A percentile compares a stretch with the other conserved stretches of the same genome.
Evolutionary conservation across 2,888 invertebrate species (phyloP).

Genomic region (Orthonevra nobilis): DNA sequence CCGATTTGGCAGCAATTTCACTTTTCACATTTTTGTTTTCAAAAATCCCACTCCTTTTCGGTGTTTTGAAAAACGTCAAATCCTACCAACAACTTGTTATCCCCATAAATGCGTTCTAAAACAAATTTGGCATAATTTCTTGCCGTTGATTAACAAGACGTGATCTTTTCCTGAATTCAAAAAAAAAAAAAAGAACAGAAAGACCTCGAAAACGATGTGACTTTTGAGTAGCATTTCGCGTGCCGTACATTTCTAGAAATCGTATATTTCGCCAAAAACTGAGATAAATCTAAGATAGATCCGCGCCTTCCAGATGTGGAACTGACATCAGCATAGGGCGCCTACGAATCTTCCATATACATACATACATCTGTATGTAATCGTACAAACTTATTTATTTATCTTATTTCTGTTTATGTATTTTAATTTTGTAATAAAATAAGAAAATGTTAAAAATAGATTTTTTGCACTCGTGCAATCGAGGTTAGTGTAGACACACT

Average conservation of each 20-base stretch:
- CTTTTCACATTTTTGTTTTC: conserved; percentile 10
- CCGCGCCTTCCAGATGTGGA: conserved; percentile 38
- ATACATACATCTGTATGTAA: too few relatives aligned
- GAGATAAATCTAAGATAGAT: too few relatives aligned
- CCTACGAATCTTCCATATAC: too few relatives aligned
- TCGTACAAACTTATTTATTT: too few relatives aligned
- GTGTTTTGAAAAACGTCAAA: conserved; percentile 3
- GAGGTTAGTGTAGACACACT: conserved; percentile 50
- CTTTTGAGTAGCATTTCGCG: conserved; percentile 55
- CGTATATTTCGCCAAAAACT: neutral
- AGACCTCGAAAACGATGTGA: conserved; percentile 7
- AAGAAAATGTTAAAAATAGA: conserved; percentile 47
- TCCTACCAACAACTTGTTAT: neutral
- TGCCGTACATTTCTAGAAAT: conserved; percentile 29
- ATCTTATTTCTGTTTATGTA: too few relatives aligned
- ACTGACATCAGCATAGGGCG: conserved; percentile 27
- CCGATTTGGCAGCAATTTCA: conserved; percentile 52
- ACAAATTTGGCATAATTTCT: conserved; percentile 19
- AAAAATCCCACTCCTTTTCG: too few relatives aligned
- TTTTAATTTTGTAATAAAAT: neutral
- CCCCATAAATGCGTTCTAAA: neutral
- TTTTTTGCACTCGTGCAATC: conserved; percentile 66
- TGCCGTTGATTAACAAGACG: conserved; percentile 15
- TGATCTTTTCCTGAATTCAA: neutral
- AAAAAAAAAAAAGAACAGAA: neutral